These are phyloP conservation scores for Dasypogon diadema DNA, from an alignment of 2,888 invertebrate genomes.

Conservation along the genomic window DNA sequence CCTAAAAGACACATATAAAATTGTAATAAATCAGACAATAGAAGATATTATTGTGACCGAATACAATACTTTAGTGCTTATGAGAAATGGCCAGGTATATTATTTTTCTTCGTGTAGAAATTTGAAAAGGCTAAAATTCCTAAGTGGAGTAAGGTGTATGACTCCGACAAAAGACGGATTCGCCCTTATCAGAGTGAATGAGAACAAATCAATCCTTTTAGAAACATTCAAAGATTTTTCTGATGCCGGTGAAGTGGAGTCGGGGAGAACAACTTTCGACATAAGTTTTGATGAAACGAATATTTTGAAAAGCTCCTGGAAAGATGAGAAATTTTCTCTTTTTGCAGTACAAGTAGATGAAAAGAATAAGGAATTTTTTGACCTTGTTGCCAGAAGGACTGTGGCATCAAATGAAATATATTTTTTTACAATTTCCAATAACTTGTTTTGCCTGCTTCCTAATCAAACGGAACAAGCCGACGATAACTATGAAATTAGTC, in stretches of 20 bases:
- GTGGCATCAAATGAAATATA: slow-evolving; percentile 59
- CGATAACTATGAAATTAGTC: slow-evolving; percentile 32
- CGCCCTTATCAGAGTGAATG: slow-evolving; percentile 61
- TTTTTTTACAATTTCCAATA: slow-evolving; percentile 63
- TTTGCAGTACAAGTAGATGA: slow-evolving; percentile 58
- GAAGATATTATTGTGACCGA: slow-evolving; percentile 63
- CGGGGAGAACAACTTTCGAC: slow-evolving; percentile 61
- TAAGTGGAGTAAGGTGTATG: slow-evolving; percentile 62
- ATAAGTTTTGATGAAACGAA: slow-evolving; percentile 64
- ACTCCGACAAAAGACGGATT: slow-evolving; percentile 60
- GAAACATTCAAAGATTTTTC: slow-evolving; percentile 63
- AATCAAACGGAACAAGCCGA: slow-evolving; percentile 42
- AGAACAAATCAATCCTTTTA: slow-evolving; percentile 56
- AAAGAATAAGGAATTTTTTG: slow-evolving; percentile 61
- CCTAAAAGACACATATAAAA: slow-evolving; percentile 57
- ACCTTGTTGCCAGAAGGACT: slow-evolving; percentile 54
- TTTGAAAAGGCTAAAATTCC: slow-evolving; percentile 62
- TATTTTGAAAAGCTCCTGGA: slow-evolving; percentile 63
- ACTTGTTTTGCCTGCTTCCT: slow-evolving; percentile 61
- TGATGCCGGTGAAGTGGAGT: slow-evolving; percentile 59
- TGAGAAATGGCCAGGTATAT: slow-evolving; percentile 63
- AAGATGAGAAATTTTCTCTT: slow-evolving; percentile 61
- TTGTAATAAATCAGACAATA: slow-evolving; percentile 57
- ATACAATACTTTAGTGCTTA: slow-evolving; percentile 63
- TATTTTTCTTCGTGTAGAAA: slow-evolving; percentile 65